Percentiles rank a stretch among this genome's conserved stretches.
These are phyloP conservation scores for Aphidius colemani DNA, from an alignment of 2,888 invertebrate species.

Conservation along the genomic window DNA sequence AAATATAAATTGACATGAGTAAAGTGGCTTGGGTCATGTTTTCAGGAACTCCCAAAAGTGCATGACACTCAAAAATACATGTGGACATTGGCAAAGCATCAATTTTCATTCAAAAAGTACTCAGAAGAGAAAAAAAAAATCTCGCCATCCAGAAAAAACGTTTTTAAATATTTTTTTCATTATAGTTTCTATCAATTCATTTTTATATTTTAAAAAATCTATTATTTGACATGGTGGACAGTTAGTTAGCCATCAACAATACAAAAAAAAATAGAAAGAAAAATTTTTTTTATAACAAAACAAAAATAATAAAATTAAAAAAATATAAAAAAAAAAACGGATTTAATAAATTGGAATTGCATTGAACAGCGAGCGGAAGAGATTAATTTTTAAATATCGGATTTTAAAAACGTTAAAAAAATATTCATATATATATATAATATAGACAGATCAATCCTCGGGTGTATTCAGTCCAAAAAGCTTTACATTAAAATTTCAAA, in stretches of 20 bases:
- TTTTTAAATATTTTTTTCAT: constrained; percentile 4
- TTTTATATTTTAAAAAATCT: too few relatives aligned
- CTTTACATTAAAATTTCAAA: constrained; percentile 6
- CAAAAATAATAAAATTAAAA: constrained; percentile 25
- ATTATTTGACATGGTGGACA: too few relatives aligned
- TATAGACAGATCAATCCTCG: neutral
- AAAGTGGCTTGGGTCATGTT: constrained; percentile 39
- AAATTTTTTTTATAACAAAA: too few relatives aligned
- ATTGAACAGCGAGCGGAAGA: neutral
- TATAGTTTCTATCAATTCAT: neutral
- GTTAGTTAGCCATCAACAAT: too few relatives aligned
- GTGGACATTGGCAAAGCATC: constrained; percentile 28
- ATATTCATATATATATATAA: too few relatives aligned
- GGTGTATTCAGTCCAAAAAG: neutral
- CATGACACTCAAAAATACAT: constrained; percentile 36
- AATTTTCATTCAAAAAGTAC: constrained; percentile 35
- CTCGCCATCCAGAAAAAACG: constrained; percentile 1
- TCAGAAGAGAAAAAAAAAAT: neutral
- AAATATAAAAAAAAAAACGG: constrained; percentile 33
- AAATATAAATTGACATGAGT: constrained; percentile 22
- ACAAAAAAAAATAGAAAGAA: too few relatives aligned
- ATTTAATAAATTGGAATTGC: constrained; percentile 31
- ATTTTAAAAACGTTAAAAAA: neutral
- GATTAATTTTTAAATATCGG: neutral
- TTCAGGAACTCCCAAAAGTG: constrained; percentile 43